These are phyloP conservation scores for Pseudochromis fuscus DNA, from an alignment of 2,797 vertebrate species.

Conservation along the genomic window DNA sequence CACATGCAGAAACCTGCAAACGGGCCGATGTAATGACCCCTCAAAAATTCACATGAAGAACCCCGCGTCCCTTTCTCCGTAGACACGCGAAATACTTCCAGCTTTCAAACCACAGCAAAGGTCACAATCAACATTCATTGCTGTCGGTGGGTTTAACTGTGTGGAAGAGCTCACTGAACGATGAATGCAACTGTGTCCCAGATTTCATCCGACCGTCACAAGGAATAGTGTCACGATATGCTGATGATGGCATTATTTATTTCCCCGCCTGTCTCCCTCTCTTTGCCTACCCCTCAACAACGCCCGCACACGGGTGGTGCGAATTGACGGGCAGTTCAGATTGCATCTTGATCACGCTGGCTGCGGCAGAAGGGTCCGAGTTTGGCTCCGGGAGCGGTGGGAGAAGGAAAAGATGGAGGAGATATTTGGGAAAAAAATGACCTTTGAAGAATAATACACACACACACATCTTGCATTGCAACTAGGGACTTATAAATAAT, in stretches of 20 bases:
- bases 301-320: conserved; percentile 35
- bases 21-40: conserved; percentile 39
- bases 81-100: conserved; percentile 29
- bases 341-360: conserved; percentile 64
- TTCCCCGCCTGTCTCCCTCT: conserved; percentile 27
- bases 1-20: conserved; percentile 16
- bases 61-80: not conserved
- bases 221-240: conserved; percentile 70
- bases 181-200: conserved; percentile 99
- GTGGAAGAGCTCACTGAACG: conserved; percentile 99
- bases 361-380: conserved; percentile 18
- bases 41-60: conserved; percentile 10
- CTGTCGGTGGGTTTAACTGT: conserved; percentile 99
- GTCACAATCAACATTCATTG: conserved; percentile 99
- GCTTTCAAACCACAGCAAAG: conserved; percentile 84
- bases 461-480: not conserved
- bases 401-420: conserved; percentile 22
- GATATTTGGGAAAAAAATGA: conserved; percentile 42
- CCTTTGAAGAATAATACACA: conserved; percentile 40
- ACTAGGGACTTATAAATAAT: conserved; percentile 28
- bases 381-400: conserved; percentile 14
- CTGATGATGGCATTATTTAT: conserved; percentile 74
- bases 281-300: conserved; percentile 28
- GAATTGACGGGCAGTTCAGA: conserved; percentile 69
- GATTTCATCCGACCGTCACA: conserved; percentile 80